Conservation (phyloP, 1,140 invertebrate species). For the Ooceraea biroi region DNA sequence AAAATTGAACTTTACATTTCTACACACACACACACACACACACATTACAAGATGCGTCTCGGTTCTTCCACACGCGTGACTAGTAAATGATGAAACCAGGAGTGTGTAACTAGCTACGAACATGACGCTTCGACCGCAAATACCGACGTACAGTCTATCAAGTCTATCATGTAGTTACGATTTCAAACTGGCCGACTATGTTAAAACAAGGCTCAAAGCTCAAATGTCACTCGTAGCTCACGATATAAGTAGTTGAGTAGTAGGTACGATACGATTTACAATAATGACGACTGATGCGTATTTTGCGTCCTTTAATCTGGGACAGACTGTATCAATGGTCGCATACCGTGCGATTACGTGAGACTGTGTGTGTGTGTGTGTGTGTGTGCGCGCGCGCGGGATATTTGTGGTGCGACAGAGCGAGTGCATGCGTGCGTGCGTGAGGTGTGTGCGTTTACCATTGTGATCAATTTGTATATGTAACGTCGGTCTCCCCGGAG, state of each 20-base stretch:
- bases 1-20: conserved; percentile 36
- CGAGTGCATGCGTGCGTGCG: conserved; percentile 18
- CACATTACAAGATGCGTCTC: conserved; percentile 43
- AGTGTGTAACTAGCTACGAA: conserved; percentile 19
- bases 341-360: conserved; percentile 57
- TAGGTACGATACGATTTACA: conserved; percentile 49
- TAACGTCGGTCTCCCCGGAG: conserved; percentile 50
- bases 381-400: no score
- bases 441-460: conserved; percentile 51
- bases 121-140: conserved; percentile 24
- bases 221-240: conserved; percentile 50
- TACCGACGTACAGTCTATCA: conserved; percentile 16
- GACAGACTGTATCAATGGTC: conserved; percentile 60
- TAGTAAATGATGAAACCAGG: conserved; percentile 42
- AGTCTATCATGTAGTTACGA: conserved; percentile 1
- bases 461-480: conserved; percentile 73
- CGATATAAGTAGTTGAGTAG: conserved; percentile 51
- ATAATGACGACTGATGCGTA: conserved; percentile 53
- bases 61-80: conserved; percentile 62
- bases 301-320: conserved; percentile 58
- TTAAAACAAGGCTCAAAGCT: conserved; percentile 60
- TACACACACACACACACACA: not conserved
- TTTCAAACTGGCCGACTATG: conserved; percentile 8
- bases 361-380: conserved; percentile 30
- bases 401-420: no score